Evolutionary conservation across 2,888 invertebrate genomes (phyloP).

Genomic region (Euphydryas editha): DNA sequence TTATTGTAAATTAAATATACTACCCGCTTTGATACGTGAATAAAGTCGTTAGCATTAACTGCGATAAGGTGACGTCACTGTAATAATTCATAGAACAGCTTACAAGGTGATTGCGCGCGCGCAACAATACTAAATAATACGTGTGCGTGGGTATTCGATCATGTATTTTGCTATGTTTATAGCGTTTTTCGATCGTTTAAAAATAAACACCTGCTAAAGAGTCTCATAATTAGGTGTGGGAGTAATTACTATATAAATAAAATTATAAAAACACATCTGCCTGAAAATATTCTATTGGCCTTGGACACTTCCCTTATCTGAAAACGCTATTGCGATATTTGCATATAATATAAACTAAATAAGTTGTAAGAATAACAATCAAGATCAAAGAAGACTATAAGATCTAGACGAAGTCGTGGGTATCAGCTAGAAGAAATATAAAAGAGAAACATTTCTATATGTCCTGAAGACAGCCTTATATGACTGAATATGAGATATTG

Average conservation of each 20-base stretch:
- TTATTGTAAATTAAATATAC: background rate
- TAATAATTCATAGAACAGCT: conserved; percentile 32
- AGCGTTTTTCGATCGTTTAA: conserved; percentile 3
- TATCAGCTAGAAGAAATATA: no score
- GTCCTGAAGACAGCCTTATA: no score
- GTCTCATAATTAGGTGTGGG: background rate
- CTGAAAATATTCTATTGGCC: no score
- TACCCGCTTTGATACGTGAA: conserved; percentile 17
- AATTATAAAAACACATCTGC: no score
- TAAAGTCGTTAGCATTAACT: conserved; percentile 13
- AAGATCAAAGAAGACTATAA: no score
- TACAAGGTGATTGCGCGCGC: conserved; percentile 25
- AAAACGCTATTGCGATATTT: no score
- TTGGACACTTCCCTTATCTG: no score
- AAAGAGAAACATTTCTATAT: no score
- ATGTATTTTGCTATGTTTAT: conserved; percentile 2
- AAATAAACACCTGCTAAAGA: background rate
- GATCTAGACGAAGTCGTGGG: no score
- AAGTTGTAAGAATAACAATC: no score
- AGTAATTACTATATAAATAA: background rate
- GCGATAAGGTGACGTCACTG: conserved; percentile 27
- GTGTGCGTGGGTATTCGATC: conserved; percentile 19
- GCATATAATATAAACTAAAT: no score
- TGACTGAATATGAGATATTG: background rate
- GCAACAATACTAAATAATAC: conserved; percentile 17